Percentiles rank a stretch among this genome's conserved stretches.
Conservation (phyloP, 2,888 invertebrate species). For the Drosophila birchii region DNA sequence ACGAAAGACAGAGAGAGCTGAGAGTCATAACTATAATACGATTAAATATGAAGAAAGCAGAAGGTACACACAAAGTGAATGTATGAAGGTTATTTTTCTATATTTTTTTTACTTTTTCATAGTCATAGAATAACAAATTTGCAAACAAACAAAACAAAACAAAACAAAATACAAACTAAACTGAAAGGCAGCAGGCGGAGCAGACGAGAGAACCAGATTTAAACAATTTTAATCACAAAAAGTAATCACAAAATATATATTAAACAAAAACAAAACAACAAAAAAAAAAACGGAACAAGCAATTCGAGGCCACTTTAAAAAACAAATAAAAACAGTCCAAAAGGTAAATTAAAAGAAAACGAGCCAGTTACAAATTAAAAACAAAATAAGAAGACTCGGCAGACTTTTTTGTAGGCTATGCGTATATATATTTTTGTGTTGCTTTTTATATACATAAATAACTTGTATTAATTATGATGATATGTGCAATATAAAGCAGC, state of each 20-base stretch:
- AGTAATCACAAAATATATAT: slow-evolving; percentile 6
- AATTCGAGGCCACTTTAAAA: slow-evolving; percentile 55
- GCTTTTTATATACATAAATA: slow-evolving; percentile 71
- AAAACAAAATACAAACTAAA: slow-evolving; percentile 49
- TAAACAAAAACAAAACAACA: slow-evolving; percentile 4
- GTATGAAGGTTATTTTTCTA: slow-evolving; percentile 79
- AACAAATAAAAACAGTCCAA: slow-evolving; percentile 64
- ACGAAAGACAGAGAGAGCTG: slow-evolving; percentile 21
- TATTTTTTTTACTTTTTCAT: slow-evolving; percentile 82
- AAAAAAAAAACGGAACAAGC: slow-evolving; percentile 10
- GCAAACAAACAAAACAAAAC: slow-evolving; percentile 53
- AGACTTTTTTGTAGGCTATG: slow-evolving; percentile 47
- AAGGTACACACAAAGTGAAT: slow-evolving; percentile 67
- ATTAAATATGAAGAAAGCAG: slow-evolving; percentile 34
- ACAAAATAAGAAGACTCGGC: slow-evolving; percentile 10
- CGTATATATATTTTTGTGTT: slow-evolving; percentile 69
- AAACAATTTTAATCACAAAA: slow-evolving; percentile 35
- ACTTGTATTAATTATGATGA: slow-evolving; percentile 6
- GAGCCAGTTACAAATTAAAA: slow-evolving; percentile 42
- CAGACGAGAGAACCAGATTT: slow-evolving; percentile 18
- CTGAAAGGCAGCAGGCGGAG: slow-evolving; percentile 9
- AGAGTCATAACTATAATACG: slow-evolving; percentile 42
- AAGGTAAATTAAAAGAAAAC: slow-evolving; percentile 42
- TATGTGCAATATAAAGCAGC: slow-evolving; percentile 22
- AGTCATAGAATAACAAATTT: slow-evolving; percentile 82